These are phyloP conservation scores for Drosophila pandora DNA, from an alignment of 1,140 invertebrate species.

Conservation along the genomic window DNA sequence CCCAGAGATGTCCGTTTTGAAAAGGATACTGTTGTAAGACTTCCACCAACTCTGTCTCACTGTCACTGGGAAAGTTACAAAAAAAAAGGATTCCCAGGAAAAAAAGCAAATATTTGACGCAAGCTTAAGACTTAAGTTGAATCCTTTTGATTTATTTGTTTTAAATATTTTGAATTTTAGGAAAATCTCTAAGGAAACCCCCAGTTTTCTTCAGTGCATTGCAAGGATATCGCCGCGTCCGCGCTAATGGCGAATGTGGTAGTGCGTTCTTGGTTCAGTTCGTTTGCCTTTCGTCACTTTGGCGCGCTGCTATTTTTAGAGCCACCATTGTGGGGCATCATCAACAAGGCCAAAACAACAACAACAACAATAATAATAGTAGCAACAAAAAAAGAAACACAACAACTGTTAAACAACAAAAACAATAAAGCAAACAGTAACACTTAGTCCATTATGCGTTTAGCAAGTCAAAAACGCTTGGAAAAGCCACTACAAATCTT, in stretches of 20 bases:
- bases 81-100: neutral
- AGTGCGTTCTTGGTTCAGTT: constrained; percentile 39
- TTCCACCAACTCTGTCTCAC: neutral
- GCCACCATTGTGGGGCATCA: constrained; percentile 29
- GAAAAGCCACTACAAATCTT: constrained; percentile 50
- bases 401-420: neutral
- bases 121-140: neutral
- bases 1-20: constrained; percentile 14
- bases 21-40: constrained; percentile 10
- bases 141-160: too few relatives aligned
- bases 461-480: constrained; percentile 55
- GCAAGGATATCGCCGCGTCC: constrained; percentile 1
- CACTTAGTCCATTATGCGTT: constrained; percentile 45
- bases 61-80: neutral
- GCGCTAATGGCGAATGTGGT: constrained; percentile 30
- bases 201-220: constrained; percentile 4
- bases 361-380: neutral
- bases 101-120: neutral
- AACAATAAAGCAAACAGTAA: constrained; percentile 29
- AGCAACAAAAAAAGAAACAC: constrained; percentile 29
- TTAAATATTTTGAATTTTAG: too few relatives aligned
- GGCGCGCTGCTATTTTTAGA: constrained; percentile 52
- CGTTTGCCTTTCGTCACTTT: constrained; percentile 52
- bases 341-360: neutral
- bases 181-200: too few relatives aligned